These are phyloP conservation scores for Sebastes vulpes DNA, from an alignment of 2,797 vertebrate genomes.

Conservation along the genomic window DNA sequence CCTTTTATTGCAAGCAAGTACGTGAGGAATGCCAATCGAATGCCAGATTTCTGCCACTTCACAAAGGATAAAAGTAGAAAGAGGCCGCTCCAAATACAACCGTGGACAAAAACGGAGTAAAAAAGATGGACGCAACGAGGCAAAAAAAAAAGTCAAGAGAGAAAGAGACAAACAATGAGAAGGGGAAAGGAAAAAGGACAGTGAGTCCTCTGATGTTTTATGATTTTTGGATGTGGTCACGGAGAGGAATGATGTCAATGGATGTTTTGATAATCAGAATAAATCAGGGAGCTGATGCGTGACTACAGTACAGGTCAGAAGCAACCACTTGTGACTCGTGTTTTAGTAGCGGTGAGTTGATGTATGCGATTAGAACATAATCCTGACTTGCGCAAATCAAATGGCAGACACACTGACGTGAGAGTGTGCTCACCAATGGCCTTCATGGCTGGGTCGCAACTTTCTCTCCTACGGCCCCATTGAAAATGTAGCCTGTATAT, in stretches of 20 bases:
- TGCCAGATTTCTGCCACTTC: constrained; percentile 46
- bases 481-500: neutral
- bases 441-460: neutral
- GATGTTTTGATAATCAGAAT: constrained; percentile 64
- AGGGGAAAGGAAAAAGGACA: neutral
- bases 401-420: neutral
- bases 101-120: neutral
- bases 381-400: constrained; percentile 35
- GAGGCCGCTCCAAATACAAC: constrained; percentile 26
- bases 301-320: constrained; percentile 16
- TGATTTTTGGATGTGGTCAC: constrained; percentile 47
- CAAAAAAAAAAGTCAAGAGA: neutral
- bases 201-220: constrained; percentile 42
- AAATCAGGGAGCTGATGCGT: constrained; percentile 41
- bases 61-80: constrained; percentile 45
- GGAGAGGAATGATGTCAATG: constrained; percentile 48
- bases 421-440: neutral
- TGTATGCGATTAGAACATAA: constrained; percentile 36
- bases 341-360: constrained; percentile 11
- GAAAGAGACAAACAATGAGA: constrained; percentile 25
- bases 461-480: neutral
- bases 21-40: constrained; percentile 45
- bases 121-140: neutral
- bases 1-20: constrained; percentile 41
- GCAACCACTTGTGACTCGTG: constrained; percentile 6